phyloP scores from a whole-genome alignment of 2,113 vertebrate species.

The Canis aureus region DNA sequence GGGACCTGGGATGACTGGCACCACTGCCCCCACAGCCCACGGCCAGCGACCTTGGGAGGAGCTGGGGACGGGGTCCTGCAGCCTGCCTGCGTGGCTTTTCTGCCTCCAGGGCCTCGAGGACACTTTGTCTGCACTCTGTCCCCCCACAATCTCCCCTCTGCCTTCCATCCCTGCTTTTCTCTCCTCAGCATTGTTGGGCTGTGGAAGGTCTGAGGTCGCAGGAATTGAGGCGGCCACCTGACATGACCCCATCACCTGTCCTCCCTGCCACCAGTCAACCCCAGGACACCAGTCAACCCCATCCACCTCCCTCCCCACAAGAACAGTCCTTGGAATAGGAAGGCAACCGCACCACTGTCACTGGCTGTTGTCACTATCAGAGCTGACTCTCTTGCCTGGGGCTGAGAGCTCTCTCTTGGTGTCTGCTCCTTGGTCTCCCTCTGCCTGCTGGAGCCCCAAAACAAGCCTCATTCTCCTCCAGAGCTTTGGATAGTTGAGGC shows the following conservation, averaged over 20 bases:
- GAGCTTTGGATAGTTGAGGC: background rate
- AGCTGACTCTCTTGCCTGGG: background rate
- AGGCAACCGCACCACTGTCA: rapidly evolving
- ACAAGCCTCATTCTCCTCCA: background rate
- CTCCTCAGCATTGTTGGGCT: background rate
- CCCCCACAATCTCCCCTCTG: background rate
- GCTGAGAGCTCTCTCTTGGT: background rate
- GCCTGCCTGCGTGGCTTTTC: background rate
- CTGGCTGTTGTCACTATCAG: rapidly evolving
- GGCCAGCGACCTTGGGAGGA: conserved; percentile 55
- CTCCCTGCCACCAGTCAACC: background rate
- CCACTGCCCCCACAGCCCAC: background rate
- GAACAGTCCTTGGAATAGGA: background rate
- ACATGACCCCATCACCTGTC: background rate
- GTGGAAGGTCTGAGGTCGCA: background rate
- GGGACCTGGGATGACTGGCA: background rate
- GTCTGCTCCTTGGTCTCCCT: background rate
- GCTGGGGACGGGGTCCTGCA: rapidly evolving
- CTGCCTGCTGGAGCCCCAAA: background rate
- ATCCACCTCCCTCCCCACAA: background rate
- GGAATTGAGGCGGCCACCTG: background rate
- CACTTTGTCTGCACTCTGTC: background rate
- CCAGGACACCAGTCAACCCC: background rate
- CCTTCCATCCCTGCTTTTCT: background rate
- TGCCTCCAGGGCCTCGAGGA: background rate